phyloP scores from a whole-genome alignment of 2,888 invertebrate species.

The Nemapogon koenigi region DNA sequence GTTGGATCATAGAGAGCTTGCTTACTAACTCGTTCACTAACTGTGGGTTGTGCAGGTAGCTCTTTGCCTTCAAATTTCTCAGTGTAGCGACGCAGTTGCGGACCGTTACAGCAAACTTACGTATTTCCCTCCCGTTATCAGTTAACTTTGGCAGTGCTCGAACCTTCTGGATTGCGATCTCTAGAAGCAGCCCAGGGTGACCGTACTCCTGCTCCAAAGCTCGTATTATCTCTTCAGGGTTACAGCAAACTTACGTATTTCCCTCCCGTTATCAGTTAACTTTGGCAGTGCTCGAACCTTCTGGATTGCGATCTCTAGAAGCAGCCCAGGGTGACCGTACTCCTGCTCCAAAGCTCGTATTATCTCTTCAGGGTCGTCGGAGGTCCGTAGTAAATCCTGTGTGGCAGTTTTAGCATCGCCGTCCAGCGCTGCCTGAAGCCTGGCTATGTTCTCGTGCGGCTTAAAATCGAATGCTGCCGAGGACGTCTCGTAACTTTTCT shows the following conservation, averaged over 20 bases:
- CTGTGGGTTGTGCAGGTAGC: slow-evolving; percentile 3
- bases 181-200: not conserved
- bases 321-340: too few relatives aligned
- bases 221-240: too few relatives aligned
- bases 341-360: too few relatives aligned
- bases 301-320: too few relatives aligned
- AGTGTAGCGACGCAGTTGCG: not conserved
- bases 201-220: not conserved
- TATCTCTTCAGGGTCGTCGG: not conserved
- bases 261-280: too few relatives aligned
- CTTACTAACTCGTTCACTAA: not conserved
- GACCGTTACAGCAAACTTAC: not conserved
- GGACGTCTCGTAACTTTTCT: not conserved
- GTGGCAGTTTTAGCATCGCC: not conserved
- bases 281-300: too few relatives aligned
- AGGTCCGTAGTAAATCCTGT: not conserved
- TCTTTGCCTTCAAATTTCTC: not conserved
- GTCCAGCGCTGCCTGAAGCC: not conserved
- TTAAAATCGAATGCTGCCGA: not conserved
- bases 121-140: not conserved
- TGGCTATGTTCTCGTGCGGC: not conserved
- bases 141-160: not conserved
- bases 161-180: not conserved
- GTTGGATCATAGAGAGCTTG: not conserved
- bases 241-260: too few relatives aligned